Evolutionary conservation across 2,888 invertebrate species (phyloP).

Genomic region (Acanthosepion lycidas): DNA sequence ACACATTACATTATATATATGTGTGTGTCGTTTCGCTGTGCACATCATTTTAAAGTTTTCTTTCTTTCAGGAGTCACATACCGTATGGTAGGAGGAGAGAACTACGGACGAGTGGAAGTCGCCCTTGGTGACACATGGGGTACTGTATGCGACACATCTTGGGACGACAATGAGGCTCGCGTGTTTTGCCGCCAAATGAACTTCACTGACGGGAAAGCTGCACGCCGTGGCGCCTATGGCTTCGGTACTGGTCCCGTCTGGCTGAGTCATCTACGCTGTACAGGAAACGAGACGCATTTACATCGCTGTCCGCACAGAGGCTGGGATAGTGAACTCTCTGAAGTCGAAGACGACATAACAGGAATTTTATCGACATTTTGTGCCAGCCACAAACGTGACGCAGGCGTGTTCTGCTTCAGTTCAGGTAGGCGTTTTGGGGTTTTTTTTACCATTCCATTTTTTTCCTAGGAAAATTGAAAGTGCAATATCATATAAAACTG

Average conservation of each 20-base stretch:
- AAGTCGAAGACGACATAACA: conserved; percentile 55
- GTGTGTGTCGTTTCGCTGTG: too few species aligned
- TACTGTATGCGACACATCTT: conserved; percentile 84
- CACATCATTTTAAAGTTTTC: too few species aligned
- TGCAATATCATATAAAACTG: too few species aligned
- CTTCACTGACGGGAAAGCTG: conserved; percentile 63
- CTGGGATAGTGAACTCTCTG: conserved; percentile 56
- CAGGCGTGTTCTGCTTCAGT: conserved; percentile 64
- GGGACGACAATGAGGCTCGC: conserved; percentile 81
- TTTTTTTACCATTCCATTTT: not conserved
- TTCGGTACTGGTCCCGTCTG: conserved; percentile 69
- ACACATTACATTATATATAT: too few species aligned
- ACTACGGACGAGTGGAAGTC: conserved; percentile 78
- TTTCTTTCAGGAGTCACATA: conserved; percentile 61
- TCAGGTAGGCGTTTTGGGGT: conserved; percentile 59
- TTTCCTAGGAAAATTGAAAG: too few species aligned
- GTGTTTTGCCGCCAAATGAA: conserved; percentile 75
- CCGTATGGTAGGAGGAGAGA: conserved; percentile 57
- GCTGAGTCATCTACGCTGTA: conserved; percentile 66
- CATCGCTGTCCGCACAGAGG: conserved; percentile 66
- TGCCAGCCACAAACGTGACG: conserved; percentile 63
- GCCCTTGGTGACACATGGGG: conserved; percentile 83
- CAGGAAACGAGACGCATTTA: conserved; percentile 60
- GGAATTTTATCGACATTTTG: conserved; percentile 59
- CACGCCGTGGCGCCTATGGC: conserved; percentile 58